These are phyloP conservation scores for Dromiciops gliroides DNA, from an alignment of 2,113 vertebrate genomes.

Conservation along the genomic window DNA sequence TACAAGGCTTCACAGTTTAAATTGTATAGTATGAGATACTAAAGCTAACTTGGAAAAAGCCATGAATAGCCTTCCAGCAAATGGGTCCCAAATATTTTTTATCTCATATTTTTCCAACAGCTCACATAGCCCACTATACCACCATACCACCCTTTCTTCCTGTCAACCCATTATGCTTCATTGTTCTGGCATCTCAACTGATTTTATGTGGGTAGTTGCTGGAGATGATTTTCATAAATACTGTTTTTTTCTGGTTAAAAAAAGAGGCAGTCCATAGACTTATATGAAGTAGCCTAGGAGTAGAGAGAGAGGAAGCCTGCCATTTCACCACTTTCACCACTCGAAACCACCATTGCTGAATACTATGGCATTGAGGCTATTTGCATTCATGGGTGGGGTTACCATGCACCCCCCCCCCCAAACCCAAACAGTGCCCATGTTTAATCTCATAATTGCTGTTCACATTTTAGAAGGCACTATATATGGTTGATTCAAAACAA, in stretches of 20 bases:
- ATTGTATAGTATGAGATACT: not conserved
- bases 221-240: not conserved
- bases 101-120: not conserved
- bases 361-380: not conserved
- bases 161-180: not conserved
- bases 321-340: not conserved
- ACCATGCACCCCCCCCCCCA: not conserved
- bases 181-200: not conserved
- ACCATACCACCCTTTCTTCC: not conserved
- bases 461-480: constrained; percentile 4
- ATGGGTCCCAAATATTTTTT: constrained; percentile 1
- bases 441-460: not conserved
- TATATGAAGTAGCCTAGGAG: not conserved
- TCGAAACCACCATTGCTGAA: not conserved
- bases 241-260: not conserved
- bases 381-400: not conserved
- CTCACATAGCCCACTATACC: not conserved
- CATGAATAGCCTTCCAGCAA: constrained; percentile 11
- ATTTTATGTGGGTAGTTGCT: not conserved
- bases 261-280: not conserved
- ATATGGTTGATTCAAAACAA: not conserved
- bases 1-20: not conserved
- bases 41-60: constrained; percentile 32
- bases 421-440: not conserved
- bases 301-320: not conserved